Evolutionary conservation across 2,113 vertebrate genomes (phyloP), one percentile per base, ranked within the genome.

Genomic region (Tricholaema leucomelas): DNA sequence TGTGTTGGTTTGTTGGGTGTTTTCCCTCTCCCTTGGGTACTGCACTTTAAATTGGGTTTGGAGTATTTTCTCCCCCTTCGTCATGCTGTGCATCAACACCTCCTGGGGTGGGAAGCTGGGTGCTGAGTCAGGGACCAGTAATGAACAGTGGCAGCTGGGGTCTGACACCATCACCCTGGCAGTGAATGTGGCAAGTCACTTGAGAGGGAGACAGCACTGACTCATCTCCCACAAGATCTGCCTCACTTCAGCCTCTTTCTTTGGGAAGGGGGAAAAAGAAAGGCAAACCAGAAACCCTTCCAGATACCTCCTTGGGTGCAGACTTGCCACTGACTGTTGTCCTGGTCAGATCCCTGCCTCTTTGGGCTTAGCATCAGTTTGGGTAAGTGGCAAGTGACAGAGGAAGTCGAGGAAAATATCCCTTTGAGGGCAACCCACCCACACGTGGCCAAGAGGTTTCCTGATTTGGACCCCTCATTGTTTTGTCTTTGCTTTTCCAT

Each of bases 91-190:
- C 60, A 36, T 12, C 6, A 64, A 2, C 75, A 58, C 72, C 69
- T 94, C 71, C 72, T 5, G 46, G 50, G 77, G 70, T 21, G 5
- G 66, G 46, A 48, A 28, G 69, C 24, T 6, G 4, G 85, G 52
- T 5, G 16, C 79, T 61, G 93, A 48, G 46, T 90, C 90, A 70
- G 80, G 81, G 65, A 31, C 11, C 76, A 30, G 84, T 6, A 35
- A 81, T 1, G 65, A 77, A 63, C 56, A 4, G 38, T 42, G 90
- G 82, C 87, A 94, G 87, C 85, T 91, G 88, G 76, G 71, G 87
- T 24, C 72, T 91, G 89, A 91, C 93, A 94, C 80, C 6, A 3
- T 76, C 90, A 78, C 83, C 82, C 70, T 36, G 71, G 40, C 81
- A 91, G 88, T 2, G 0, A 81, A 54, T 3, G 48, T 2, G 5